A percentile compares a stretch with the other conserved stretches of the same genome.
These are phyloP conservation scores for Rachycentron canadum DNA, from an alignment of 2,797 vertebrate species.

Conservation along the genomic window DNA sequence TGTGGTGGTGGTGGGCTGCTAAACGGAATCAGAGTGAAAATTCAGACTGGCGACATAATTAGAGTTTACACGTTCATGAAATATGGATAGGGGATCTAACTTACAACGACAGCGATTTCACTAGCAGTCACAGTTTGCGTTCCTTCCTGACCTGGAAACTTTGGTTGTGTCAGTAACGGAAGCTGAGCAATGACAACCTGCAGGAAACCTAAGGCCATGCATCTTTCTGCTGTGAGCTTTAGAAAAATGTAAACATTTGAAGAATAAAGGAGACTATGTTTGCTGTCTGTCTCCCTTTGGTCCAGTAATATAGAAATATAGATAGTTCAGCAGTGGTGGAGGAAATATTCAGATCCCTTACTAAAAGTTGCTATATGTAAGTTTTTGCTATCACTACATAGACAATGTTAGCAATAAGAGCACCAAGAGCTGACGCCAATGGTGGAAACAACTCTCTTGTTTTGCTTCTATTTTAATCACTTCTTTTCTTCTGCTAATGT, in stretches of 20 bases:
- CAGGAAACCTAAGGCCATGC: constrained; percentile 70
- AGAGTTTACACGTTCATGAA: constrained; percentile 68
- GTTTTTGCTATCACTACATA: no score
- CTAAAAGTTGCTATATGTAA: no score
- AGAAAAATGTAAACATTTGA: constrained; percentile 36
- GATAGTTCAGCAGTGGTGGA: neutral
- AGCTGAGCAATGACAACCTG: constrained; percentile 59
- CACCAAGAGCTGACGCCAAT: no score
- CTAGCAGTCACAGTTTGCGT: constrained; percentile 10
- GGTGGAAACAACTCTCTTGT: no score
- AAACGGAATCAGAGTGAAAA: constrained; percentile 53
- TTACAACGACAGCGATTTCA: constrained; percentile 44
- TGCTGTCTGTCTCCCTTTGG: constrained; percentile 9
- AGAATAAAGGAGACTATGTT: constrained; percentile 30
- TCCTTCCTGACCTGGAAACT: constrained; percentile 65
- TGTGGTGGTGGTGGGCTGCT: constrained; percentile 45
- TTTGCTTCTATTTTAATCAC: no score
- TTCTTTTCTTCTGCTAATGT: no score
- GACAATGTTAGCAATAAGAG: no score
- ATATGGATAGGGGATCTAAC: constrained; percentile 62
- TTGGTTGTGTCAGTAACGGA: constrained; percentile 41
- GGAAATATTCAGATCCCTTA: neutral
- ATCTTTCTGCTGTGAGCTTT: constrained; percentile 43
- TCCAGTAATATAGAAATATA: neutral
- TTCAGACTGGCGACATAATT: constrained; percentile 63